Evolutionary conservation across 1,140 invertebrate genomes (phyloP).

Genomic region (Gryon sp.): DNA sequence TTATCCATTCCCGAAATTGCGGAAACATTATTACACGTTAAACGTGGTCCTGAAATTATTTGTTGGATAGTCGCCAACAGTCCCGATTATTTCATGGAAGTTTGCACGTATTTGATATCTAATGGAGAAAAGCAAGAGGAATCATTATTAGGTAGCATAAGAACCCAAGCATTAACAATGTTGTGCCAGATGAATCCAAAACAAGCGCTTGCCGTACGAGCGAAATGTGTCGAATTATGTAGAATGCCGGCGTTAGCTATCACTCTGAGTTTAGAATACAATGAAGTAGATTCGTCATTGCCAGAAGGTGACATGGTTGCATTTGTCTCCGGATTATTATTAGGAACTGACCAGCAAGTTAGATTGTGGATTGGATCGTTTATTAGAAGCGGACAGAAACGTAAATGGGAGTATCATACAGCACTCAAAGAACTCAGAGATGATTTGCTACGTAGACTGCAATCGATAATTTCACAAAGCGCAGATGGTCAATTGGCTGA

Average conservation of each 20-base stretch:
- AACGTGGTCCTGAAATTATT: slow-evolving; percentile 93
- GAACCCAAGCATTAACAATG: slow-evolving; percentile 86
- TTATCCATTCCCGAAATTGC: slow-evolving; percentile 90
- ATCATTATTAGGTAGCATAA: slow-evolving; percentile 85
- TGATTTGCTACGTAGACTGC: slow-evolving; percentile 87
- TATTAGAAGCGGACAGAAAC: slow-evolving; percentile 93
- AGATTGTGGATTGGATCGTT: slow-evolving; percentile 96
- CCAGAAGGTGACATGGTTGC: slow-evolving; percentile 83
- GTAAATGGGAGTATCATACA: slow-evolving; percentile 87
- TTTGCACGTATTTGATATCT: slow-evolving; percentile 90
- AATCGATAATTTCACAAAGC: slow-evolving; percentile 81
- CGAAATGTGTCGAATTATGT: slow-evolving; percentile 92
- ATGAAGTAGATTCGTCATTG: slow-evolving; percentile 64
- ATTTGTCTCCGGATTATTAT: slow-evolving; percentile 93
- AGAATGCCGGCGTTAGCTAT: slow-evolving; percentile 93
- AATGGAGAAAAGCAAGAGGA: slow-evolving; percentile 95
- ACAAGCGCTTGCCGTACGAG: slow-evolving; percentile 89
- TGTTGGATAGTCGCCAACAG: slow-evolving; percentile 94
- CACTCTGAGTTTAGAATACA: slow-evolving; percentile 85
- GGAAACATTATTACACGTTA: slow-evolving; percentile 93
- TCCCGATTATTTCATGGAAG: slow-evolving; percentile 95
- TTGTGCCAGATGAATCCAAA: slow-evolving; percentile 95
- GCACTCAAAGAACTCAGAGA: slow-evolving; percentile 88
- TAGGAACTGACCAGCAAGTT: slow-evolving; percentile 93
- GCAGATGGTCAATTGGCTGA: slow-evolving; percentile 82